Percentiles rank a stretch among this genome's conserved stretches.
Conservation (phyloP, 1,140 invertebrate species). For the Ruditapes philippinarum region DNA sequence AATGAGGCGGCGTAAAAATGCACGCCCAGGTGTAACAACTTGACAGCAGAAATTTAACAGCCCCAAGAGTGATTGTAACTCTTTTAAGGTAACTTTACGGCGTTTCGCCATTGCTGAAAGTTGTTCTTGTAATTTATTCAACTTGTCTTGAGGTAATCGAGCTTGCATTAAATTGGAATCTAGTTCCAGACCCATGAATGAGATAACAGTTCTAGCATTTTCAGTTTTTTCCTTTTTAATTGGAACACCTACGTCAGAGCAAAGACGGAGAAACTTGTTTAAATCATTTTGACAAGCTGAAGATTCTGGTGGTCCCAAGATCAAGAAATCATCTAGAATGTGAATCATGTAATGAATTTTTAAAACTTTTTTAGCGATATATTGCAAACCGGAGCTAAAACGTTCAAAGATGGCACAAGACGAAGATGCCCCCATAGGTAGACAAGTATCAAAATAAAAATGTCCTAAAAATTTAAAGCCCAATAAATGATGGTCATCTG, state of each 20-base stretch:
- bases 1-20: constrained; percentile 11
- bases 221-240: constrained; percentile 53
- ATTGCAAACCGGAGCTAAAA: constrained; percentile 54
- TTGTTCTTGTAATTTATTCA: too few relatives aligned
- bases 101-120: too few relatives aligned
- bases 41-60: background rate
- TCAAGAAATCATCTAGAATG: constrained; percentile 66
- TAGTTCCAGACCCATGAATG: constrained; percentile 56
- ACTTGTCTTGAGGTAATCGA: constrained; percentile 39
- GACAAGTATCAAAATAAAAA: background rate
- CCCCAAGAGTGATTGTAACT: background rate
- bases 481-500: background rate
- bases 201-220: constrained; percentile 1
- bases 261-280: background rate
- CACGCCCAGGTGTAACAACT: background rate
- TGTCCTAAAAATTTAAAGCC: constrained; percentile 45
- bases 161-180: constrained; percentile 53
- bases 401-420: constrained; percentile 63
- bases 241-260: constrained; percentile 7
- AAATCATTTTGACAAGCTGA: background rate
- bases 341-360: constrained; percentile 1
- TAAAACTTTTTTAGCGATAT: background rate
- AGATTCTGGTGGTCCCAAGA: too few relatives aligned
- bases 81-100: background rate
- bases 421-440: constrained; percentile 2